phyloP scores from a whole-genome alignment of 2,888 invertebrate species.

The Parnassius glacialis region DNA sequence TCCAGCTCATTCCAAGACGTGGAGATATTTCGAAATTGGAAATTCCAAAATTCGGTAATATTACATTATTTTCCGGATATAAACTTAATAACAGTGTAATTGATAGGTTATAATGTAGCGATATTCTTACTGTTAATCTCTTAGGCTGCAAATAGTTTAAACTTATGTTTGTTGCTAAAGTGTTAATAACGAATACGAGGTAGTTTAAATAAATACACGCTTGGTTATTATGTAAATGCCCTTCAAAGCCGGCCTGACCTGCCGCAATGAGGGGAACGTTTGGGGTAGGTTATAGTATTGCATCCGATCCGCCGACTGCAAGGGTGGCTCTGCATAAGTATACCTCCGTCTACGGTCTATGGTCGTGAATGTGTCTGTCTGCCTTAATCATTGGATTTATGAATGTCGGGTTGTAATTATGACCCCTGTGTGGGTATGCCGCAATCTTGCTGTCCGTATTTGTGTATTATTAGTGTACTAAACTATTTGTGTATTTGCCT shows the following conservation, averaged over 20 bases:
- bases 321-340: slow-evolving; percentile 72
- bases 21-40: too few species aligned
- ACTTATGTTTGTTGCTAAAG: slow-evolving; percentile 9
- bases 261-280: slow-evolving; percentile 69
- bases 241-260: slow-evolving; percentile 69
- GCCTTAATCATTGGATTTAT: slow-evolving; percentile 62
- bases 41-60: too few species aligned
- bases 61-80: too few species aligned
- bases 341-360: slow-evolving; percentile 56
- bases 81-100: not conserved
- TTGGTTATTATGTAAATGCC: slow-evolving; percentile 68
- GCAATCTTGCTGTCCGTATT: slow-evolving; percentile 12
- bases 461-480: slow-evolving; percentile 14
- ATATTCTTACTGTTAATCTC: not conserved
- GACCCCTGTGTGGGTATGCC: slow-evolving; percentile 30
- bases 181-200: slow-evolving; percentile 31
- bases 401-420: slow-evolving; percentile 67
- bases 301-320: slow-evolving; percentile 69
- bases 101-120: not conserved
- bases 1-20: too few species aligned
- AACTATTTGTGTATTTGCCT: slow-evolving; percentile 17
- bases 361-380: slow-evolving; percentile 65
- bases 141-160: slow-evolving; percentile 6
- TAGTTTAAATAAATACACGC: slow-evolving; percentile 37
- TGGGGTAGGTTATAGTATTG: slow-evolving; percentile 76